Base-by-base conservation (phyloP, 2,113 vertebrate genomes). In the Leptobrachium leishanense region DNA sequence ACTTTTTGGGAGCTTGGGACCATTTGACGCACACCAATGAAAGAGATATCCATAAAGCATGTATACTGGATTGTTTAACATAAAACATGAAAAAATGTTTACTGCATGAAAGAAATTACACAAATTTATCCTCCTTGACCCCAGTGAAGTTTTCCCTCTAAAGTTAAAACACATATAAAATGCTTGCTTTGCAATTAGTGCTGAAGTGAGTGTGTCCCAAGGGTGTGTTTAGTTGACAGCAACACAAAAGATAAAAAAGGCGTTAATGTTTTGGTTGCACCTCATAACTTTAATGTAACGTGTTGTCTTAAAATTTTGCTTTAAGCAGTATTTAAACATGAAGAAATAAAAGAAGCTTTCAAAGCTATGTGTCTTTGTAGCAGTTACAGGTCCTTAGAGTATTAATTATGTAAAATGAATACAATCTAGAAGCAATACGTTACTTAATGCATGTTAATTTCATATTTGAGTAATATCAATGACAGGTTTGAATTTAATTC, bases 241-340 rank as follows among this genome's bases (percentile, higher is more conserved):
- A 81, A 74, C 43, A 81, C 78, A 81, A 81, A 79, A 74, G 78
- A 81, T 74, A 81, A 74, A 81, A 77, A 81, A 81, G 78, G 72
- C 78, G 72, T 72, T 81, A 81, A 81, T 81, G 78, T 81, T 81
- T 81, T 81, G 78, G 78, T 81, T 81, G 71, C 78, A 81, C 78
- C 78, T 81, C 78, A 81, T 81, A 81, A 81, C 78, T 81, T 81
- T 81, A 81, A 81, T 81, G 78, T 81, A 81, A 67, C 59, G 10
- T 74, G 72, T 68, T 81, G 72, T 74, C 71, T 81, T 81, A 81
- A 74, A 59, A 81, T 81, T 81, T 81, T 68, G 78, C 78, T 81
- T 74, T 81, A 62, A 81, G 78, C 78, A 66, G 78, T 81, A 81
- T 81, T 81, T 74, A 81, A 79, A 81, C 50, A 74, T 74, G 42